Percentiles rank a stretch among this genome's conserved stretches.
phyloP scores from a whole-genome alignment of 30 jellyfish, hydroid and myxozoan genomes.

The Euphysa ruthae region DNA sequence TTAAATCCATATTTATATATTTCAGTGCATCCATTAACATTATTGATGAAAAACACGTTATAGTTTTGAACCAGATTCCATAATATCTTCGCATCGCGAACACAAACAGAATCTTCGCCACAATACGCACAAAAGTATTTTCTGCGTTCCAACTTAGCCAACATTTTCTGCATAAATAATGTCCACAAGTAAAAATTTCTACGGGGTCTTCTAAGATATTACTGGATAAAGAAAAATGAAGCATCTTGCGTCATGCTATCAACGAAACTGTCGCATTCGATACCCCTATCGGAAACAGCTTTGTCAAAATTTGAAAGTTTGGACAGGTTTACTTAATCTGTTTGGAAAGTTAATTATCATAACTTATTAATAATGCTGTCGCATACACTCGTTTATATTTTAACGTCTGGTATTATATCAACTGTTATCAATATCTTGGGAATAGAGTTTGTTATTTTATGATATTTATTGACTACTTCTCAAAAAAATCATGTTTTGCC shows the following conservation, averaged over 20 bases:
- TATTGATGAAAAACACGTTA: conserved; percentile 61
- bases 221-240: conserved; percentile 61
- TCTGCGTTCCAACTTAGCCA: conserved; percentile 51
- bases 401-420: too few species aligned
- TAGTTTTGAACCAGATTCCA: conserved; percentile 70
- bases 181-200: conserved; percentile 67
- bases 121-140: conserved; percentile 61
- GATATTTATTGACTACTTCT: too few species aligned
- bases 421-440: too few species aligned
- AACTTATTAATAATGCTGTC: too few species aligned
- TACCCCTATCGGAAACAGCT: conserved; percentile 46
- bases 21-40: conserved; percentile 65
- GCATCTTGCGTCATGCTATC: conserved; percentile 73
- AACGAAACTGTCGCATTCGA: conserved; percentile 74
- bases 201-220: conserved; percentile 66
- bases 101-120: conserved; percentile 20
- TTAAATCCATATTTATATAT: conserved; percentile 65
- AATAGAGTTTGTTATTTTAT: too few species aligned
- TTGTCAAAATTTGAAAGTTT: neutral
- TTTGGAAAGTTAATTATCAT: too few species aligned
- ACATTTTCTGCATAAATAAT: conserved; percentile 55
- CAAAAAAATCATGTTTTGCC: too few species aligned
- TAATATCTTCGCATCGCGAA: conserved; percentile 31
- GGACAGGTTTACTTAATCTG: too few species aligned
- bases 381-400: too few species aligned